Evolutionary conservation across 2,113 vertebrate species (phyloP).

Genomic region (Monarcha castaneiventris): DNA sequence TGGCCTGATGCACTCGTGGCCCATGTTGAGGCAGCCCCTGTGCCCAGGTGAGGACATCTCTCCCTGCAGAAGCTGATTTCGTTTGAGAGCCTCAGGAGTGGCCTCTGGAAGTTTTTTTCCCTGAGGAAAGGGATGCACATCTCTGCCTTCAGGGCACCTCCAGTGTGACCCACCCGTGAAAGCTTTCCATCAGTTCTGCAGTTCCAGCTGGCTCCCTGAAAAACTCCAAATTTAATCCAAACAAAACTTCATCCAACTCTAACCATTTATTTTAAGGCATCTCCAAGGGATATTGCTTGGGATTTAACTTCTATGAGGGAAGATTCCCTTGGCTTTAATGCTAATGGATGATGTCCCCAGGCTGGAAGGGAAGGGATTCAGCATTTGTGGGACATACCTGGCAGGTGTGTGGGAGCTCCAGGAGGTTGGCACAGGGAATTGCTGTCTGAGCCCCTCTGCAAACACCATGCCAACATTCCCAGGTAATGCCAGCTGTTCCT

Average conservation of each 20-base stretch:
- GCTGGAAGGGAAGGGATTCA: background rate
- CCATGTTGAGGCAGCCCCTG: background rate
- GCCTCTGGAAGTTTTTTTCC: background rate
- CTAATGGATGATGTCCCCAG: background rate
- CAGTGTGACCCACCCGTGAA: background rate
- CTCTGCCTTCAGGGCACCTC: background rate
- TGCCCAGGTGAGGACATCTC: background rate
- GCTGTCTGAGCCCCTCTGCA: background rate
- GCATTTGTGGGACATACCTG: background rate
- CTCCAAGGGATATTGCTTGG: background rate
- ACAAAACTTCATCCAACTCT: background rate
- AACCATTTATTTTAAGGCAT: background rate
- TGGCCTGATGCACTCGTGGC: rapidly evolving
- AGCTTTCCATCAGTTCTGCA: background rate
- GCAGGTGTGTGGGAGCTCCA: rapidly evolving
- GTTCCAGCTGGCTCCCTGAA: background rate
- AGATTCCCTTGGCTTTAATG: background rate
- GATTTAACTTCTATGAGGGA: background rate
- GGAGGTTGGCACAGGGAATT: background rate
- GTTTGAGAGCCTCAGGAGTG: background rate
- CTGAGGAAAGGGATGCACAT: background rate
- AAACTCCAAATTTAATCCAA: background rate
- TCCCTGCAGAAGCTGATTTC: background rate
- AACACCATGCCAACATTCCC: background rate
- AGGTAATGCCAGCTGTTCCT: background rate